Evolutionary conservation across 2,797 vertebrate species (phyloP), one percentile per base, ranked within the genome.

Genomic region (Amblyopsis hoosieri): DNA sequence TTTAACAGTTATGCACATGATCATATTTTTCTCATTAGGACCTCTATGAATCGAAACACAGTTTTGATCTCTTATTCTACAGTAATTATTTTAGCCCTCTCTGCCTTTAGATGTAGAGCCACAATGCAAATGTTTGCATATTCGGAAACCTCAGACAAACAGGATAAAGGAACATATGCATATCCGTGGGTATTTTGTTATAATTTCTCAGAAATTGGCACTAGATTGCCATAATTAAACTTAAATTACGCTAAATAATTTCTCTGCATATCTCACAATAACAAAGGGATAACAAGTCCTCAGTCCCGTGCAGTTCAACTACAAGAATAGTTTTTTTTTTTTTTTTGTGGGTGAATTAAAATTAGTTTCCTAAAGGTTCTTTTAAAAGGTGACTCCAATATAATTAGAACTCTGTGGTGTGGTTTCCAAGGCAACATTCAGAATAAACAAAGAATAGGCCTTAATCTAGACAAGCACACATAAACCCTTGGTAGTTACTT

Each of bases 21-120:
- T 65, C 73, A 56, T 59, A 67, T 65, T 71, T 72, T 67, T 66
- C 66, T 72, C 68, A 69, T 79, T 68, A 70, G 49, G 29, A 46
- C 45, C 60, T 67, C 49, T 54, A 14, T 58, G 23, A 68, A 47
- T 61, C 45, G 64, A 67, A 69, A 11, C 56, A 10, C 12, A 10
- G 45, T 46, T 4, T 10, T 10, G 12, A 48, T 48, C 47, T 48
- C 10, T 12, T 12, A 11, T 65, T 53, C 33, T 49, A 37, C 58
- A 31, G 50, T 61, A 62, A 66, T 62, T 53, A 45, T 17, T 59
- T 66, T 66, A 14, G 63, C 62, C 12, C 4, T 0, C 6, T 57
- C 19, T 17, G 49, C 12, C 49, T 55, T 58, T 46, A 12, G 10
- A 71, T 67, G 67, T 55, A 57, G 17, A 14, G 57, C 9, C 45